Conservation (phyloP, 2,113 vertebrate genomes). For the Hippocampus guttulatus region DNA sequence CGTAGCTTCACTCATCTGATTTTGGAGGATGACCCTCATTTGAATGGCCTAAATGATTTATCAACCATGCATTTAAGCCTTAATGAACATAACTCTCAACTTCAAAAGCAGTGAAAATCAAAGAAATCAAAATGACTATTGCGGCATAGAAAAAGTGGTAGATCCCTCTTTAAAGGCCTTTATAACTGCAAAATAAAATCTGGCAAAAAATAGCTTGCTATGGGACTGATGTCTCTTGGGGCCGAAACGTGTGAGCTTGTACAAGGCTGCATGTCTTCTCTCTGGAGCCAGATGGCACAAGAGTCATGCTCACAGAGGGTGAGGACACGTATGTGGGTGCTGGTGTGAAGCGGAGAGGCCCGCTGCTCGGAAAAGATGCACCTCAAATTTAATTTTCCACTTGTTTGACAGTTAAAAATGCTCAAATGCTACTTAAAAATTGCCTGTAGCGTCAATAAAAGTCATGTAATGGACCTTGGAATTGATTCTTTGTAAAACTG, state of each 20-base stretch:
- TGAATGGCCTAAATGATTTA: conserved; percentile 25
- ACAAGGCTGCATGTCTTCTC: conserved; percentile 25
- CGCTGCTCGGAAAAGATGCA: conserved; percentile 18
- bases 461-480: too few species aligned
- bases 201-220: conserved; percentile 24
- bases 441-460: too few species aligned
- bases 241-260: conserved; percentile 19
- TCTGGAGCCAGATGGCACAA: conserved; percentile 52
- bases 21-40: conserved; percentile 27
- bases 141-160: conserved; percentile 26
- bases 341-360: conserved; percentile 42
- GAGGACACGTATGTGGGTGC: conserved; percentile 44
- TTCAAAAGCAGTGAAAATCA: conserved; percentile 42
- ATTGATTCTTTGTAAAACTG: too few species aligned
- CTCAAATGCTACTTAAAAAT: too few species aligned
- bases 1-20: conserved; percentile 24
- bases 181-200: conserved; percentile 25
- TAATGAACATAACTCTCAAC: conserved; percentile 35
- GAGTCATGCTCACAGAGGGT: conserved; percentile 55
- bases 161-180: conserved; percentile 18
- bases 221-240: conserved; percentile 21
- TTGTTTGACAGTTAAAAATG: too few species aligned
- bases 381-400: too few species aligned
- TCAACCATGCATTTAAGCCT: conserved; percentile 31
- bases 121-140: conserved; percentile 39